These are phyloP conservation scores for Acronicta leporina DNA, from an alignment of 2,888 invertebrate species.

Conservation along the genomic window DNA sequence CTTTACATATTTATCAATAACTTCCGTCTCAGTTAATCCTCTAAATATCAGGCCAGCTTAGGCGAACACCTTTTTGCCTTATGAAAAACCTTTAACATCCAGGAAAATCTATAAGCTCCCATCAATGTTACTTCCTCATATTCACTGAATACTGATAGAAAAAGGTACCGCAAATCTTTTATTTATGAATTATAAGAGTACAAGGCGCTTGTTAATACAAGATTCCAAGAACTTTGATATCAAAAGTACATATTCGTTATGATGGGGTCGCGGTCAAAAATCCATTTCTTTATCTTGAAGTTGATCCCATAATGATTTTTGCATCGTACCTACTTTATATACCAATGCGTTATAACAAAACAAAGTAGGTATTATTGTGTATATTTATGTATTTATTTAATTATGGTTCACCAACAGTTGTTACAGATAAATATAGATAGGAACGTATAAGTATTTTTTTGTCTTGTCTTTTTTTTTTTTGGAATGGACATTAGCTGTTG, in stretches of 20 bases:
- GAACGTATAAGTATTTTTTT: no score
- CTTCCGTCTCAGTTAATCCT: slow-evolving; percentile 3
- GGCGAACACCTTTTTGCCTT: neutral
- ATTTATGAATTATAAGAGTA: slow-evolving; percentile 18
- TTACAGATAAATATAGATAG: no score
- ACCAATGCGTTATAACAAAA: no score
- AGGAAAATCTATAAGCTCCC: neutral
- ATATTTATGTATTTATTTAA: no score
- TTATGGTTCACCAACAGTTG: no score
- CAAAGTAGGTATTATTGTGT: no score
- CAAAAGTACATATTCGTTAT: slow-evolving; percentile 3
- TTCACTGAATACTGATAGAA: slow-evolving; percentile 25
- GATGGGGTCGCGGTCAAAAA: neutral
- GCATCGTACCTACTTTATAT: no score
- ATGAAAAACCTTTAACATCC: neutral
- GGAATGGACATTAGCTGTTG: no score
- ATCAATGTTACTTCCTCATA: slow-evolving; percentile 16
- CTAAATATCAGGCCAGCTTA: slow-evolving; percentile 6
- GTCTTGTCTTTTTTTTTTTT: no score
- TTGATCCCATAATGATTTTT: neutral
- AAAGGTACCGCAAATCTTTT: slow-evolving; percentile 26
- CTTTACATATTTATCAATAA: neutral
- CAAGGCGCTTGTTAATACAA: slow-evolving; percentile 14
- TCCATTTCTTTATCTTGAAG: slow-evolving; percentile 5
- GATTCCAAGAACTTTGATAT: slow-evolving; percentile 19